These are phyloP conservation scores for Callopanchax toddi DNA, from an alignment of 2,113 vertebrate species.

Conservation along the genomic window DNA sequence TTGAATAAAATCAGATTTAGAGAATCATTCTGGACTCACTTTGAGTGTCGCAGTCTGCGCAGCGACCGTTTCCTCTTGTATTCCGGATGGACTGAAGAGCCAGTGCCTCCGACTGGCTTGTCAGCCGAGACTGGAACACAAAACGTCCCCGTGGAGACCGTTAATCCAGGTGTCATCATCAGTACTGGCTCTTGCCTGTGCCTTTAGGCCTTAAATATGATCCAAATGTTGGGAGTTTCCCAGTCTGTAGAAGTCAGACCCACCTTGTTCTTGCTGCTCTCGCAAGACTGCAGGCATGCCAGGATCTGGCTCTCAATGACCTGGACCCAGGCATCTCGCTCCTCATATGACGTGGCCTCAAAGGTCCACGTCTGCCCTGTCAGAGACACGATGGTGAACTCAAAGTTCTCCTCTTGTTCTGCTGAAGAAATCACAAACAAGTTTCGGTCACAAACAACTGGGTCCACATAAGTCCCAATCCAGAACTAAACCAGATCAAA, in stretches of 20 bases:
- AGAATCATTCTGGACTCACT: conserved; percentile 81
- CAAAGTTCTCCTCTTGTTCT: conserved; percentile 99
- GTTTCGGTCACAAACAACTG: neutral
- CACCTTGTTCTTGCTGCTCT: conserved; percentile 99
- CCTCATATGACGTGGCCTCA: conserved; percentile 94
- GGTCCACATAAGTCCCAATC: neutral
- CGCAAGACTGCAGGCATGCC: conserved; percentile 94
- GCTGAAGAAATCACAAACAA: conserved; percentile 42
- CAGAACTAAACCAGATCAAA: too few relatives aligned
- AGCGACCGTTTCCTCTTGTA: conserved; percentile 90
- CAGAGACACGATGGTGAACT: conserved; percentile 97
- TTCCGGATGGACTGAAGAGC: conserved; percentile 93
- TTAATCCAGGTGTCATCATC: too few relatives aligned
- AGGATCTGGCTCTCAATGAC: conserved; percentile 98
- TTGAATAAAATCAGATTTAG: neutral
- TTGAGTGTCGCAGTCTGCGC: conserved; percentile 92
- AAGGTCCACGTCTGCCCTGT: conserved; percentile 98
- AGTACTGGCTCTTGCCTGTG: too few relatives aligned
- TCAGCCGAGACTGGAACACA: conserved; percentile 87
- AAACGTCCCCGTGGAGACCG: neutral
- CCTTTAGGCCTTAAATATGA: too few relatives aligned
- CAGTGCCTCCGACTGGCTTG: conserved; percentile 94
- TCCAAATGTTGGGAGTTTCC: too few relatives aligned
- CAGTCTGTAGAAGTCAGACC: neutral
- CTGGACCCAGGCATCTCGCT: conserved; percentile 96